phyloP scores from a whole-genome alignment of 23 tunicate species.

The Halocynthia roretzi region DNA sequence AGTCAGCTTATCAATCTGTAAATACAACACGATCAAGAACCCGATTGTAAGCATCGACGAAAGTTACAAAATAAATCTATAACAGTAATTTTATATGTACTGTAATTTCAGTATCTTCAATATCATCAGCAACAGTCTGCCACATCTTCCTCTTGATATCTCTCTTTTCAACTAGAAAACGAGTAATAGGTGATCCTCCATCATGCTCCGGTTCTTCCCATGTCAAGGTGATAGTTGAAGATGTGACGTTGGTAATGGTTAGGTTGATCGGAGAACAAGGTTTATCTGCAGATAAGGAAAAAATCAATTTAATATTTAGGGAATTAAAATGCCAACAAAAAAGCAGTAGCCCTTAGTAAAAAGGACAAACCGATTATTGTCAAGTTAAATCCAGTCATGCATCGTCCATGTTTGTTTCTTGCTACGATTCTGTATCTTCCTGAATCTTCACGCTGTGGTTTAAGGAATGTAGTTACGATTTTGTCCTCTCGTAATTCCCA shows the following conservation, averaged over 20 bases:
- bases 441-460: constrained; percentile 23
- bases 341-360: neutral
- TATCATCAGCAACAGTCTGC: constrained; percentile 16
- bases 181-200: constrained; percentile 23
- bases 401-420: constrained; percentile 21
- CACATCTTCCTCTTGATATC: constrained; percentile 29
- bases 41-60: neutral
- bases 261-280: constrained; percentile 26
- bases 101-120: constrained; percentile 2
- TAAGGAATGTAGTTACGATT: neutral
- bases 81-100: neutral
- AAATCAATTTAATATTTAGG: too few species aligned
- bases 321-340: too few species aligned
- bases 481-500: neutral
- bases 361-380: constrained; percentile 1
- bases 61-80: too few species aligned
- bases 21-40: neutral
- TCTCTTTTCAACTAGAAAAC: constrained; percentile 19
- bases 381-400: constrained; percentile 1
- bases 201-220: constrained; percentile 42
- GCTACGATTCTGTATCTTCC: constrained; percentile 24
- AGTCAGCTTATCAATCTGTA: constrained; percentile 8
- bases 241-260: constrained; percentile 18
- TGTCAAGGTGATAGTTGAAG: constrained; percentile 5
- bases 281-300: constrained; percentile 2